A percentile compares a stretch with the other conserved stretches of the same genome.
These are phyloP conservation scores for Bruchidius siliquastri DNA, from an alignment of 2,888 invertebrate genomes.

Conservation along the genomic window DNA sequence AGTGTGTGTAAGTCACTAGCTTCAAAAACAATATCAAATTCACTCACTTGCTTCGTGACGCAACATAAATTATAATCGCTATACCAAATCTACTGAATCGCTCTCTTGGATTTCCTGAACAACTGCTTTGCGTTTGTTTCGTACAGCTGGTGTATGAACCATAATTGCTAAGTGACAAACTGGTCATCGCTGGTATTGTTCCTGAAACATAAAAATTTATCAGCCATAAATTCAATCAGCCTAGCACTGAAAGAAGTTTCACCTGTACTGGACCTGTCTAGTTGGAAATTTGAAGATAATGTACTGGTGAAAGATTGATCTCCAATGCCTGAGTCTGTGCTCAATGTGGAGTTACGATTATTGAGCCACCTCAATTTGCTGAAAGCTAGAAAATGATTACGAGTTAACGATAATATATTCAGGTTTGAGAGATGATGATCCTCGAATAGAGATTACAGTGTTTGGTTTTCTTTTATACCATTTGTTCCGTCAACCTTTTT, in stretches of 20 bases:
- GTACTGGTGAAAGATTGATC: not conserved
- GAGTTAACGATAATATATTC: no score
- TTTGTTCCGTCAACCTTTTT: no score
- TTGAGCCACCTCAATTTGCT: not conserved
- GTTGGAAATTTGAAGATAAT: not conserved
- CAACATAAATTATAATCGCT: conserved; percentile 10
- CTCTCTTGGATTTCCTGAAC: not conserved
- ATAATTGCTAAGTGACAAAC: not conserved
- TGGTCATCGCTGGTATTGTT: not conserved
- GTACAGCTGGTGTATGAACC: not conserved
- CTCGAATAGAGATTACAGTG: no score
- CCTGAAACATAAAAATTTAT: not conserved
- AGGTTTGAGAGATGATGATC: no score
- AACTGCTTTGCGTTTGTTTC: not conserved
- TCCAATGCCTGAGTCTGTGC: not conserved
- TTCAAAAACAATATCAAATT: no score
- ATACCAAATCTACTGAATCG: conserved; percentile 10
- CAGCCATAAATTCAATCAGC: not conserved
- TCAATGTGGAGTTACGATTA: not conserved
- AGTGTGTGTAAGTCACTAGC: no score
- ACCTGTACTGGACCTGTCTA: not conserved
- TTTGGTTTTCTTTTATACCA: no score
- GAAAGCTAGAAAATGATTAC: not conserved
- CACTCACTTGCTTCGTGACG: conserved; percentile 8
- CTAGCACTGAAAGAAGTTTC: no score